phyloP scores from a whole-genome alignment of 2,888 invertebrate genomes.

The Aporophyla nigra region DNA sequence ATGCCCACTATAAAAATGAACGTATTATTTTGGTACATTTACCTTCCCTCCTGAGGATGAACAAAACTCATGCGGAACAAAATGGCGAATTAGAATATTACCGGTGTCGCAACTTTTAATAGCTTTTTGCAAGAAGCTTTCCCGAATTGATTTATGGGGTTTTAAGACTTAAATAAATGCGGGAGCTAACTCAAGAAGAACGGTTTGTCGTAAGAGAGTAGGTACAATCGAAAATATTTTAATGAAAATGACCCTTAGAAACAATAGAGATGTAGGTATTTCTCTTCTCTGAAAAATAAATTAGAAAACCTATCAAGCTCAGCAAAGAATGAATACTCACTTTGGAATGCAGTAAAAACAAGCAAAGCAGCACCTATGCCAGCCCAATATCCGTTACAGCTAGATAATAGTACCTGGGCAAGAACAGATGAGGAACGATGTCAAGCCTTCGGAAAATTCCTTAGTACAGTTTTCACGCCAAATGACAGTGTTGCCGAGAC shows the following conservation, averaged over 20 bases:
- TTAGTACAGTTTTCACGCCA: no score
- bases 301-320: no score
- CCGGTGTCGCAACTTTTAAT: constrained; percentile 27
- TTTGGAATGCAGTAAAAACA: no score
- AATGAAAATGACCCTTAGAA: background rate
- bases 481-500: no score
- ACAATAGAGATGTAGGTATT: constrained; percentile 6
- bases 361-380: no score
- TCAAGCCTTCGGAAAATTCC: no score
- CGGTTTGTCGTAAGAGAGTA: background rate
- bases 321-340: no score
- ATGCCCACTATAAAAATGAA: constrained; percentile 18
- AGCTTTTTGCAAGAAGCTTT: constrained; percentile 6
- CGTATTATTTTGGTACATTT: constrained; percentile 4
- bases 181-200: constrained; percentile 9
- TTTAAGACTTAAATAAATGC: constrained; percentile 17
- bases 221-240: background rate
- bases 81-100: constrained; percentile 40
- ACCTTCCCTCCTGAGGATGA: background rate
- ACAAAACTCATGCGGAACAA: constrained; percentile 20
- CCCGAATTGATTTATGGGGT: constrained; percentile 38
- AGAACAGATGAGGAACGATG: no score
- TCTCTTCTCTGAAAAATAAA: no score
- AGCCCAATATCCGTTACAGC: no score
- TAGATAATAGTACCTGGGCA: no score